Evolutionary conservation across 1,140 invertebrate genomes (phyloP).

Genomic region (Tetragnatha versicolor): DNA sequence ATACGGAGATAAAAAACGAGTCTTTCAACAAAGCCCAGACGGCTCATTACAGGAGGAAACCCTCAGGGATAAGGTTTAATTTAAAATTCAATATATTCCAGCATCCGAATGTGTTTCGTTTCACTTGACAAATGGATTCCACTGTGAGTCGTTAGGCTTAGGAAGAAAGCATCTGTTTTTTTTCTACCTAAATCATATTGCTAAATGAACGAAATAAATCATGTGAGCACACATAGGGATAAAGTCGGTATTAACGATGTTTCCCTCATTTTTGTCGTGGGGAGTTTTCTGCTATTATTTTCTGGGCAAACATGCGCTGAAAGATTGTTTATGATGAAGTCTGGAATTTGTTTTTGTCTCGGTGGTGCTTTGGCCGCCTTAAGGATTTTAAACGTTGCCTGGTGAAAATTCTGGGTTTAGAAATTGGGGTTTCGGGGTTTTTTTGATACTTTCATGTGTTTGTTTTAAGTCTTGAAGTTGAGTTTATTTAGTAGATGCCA

Average conservation of each 20-base stretch:
- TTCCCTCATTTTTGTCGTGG: neutral
- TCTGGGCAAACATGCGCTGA: neutral
- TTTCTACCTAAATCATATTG: constrained; percentile 20
- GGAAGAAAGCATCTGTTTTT: neutral
- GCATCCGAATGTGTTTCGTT: neutral
- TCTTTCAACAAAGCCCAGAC: too few relatives aligned
- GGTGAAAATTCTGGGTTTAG: too few relatives aligned
- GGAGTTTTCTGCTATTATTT: neutral
- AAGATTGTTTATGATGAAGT: too few relatives aligned
- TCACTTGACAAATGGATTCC: neutral
- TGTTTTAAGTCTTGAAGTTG: too few relatives aligned
- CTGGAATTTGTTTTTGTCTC: too few relatives aligned
- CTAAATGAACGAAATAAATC: neutral
- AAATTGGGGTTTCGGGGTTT: too few relatives aligned
- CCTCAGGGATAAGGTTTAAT: neutral
- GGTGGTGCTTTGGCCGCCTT: too few relatives aligned
- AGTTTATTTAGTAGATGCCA: too few relatives aligned
- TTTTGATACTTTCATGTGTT: too few relatives aligned
- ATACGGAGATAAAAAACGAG: too few relatives aligned
- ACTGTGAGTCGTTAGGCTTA: neutral
- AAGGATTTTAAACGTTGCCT: too few relatives aligned
- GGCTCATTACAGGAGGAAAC: too few relatives aligned
- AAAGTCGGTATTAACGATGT: neutral
- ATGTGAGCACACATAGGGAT: neutral
- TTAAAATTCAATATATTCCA: constrained; percentile 6